Conservation (phyloP, 2,113 vertebrate genomes). For the Narcine bancroftii region DNA sequence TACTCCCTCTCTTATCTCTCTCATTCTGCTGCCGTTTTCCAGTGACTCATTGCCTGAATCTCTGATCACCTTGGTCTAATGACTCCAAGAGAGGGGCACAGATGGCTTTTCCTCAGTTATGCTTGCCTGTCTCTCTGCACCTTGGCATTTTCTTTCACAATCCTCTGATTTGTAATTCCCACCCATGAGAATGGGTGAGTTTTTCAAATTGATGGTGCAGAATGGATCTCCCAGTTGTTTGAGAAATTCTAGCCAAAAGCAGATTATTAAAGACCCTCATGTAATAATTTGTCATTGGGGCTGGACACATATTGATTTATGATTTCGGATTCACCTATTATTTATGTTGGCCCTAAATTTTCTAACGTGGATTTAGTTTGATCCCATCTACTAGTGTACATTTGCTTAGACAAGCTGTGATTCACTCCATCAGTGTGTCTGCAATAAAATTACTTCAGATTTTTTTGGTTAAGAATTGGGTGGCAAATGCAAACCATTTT, state of each 20-base stretch:
- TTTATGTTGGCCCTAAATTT: background rate
- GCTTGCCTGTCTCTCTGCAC: background rate
- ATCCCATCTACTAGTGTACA: background rate
- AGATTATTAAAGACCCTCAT: background rate
- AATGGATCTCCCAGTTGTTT: background rate
- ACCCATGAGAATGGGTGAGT: background rate
- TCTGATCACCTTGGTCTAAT: background rate
- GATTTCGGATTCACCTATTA: background rate
- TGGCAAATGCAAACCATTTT: background rate
- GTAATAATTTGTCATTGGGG: background rate
- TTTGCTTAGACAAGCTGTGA: background rate
- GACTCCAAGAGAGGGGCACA: background rate
- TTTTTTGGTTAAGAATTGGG: background rate
- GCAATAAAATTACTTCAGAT: background rate
- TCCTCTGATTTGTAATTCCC: background rate
- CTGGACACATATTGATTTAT: background rate
- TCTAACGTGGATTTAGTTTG: background rate
- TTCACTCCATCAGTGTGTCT: background rate
- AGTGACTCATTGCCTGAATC: background rate
- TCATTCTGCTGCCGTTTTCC: background rate
- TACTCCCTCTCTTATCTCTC: background rate
- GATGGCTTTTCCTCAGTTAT: background rate
- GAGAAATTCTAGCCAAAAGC: background rate
- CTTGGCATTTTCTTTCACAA: background rate
- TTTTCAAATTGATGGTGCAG: background rate